Evolutionary conservation across 2,888 invertebrate genomes (phyloP), one percentile per base, ranked within the genome.

Genomic region (Athetis lepigone): DNA sequence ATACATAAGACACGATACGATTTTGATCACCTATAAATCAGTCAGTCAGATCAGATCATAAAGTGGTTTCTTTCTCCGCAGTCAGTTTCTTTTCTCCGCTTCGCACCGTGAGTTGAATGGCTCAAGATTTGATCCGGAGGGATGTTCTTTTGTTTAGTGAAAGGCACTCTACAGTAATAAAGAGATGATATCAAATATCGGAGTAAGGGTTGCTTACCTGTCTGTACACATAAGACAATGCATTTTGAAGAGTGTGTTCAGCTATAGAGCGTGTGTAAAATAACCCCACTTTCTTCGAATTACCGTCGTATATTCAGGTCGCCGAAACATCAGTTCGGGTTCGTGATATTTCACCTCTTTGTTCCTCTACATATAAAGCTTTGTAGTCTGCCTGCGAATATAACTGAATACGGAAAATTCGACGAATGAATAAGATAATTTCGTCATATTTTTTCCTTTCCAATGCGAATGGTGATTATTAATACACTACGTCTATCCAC

Each of bases 331-430:
- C n/a, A 25, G 45, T 42, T 61, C 16, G 18, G 5, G 21, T 37
- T 70, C 37, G 39, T 70, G 49, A 70, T 45, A 63, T 70, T 45
- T 49, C 25, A 45, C 11, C 49, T 63, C 37, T 66, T 63, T 63
- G 66, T 45, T 33, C 18, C 4, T 33, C 25, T 43, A 23, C 11
- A 23, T 37, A 68, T 33, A 60, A 64, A 60, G 70, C 70, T 69
- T 60, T 69, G 64, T 46, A 33, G 25, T 60, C n/a, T n/a, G n/a
- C n/a, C 33, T 68, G 27, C 13, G 61, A 40, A 64, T 60, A 39
- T 64, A 29, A 21, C 42, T 11, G 16, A 8, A 57, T 43, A 64
- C 40, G 46, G 57, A 27, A 42, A 42, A 57, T 27, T 11, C 7
- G 19, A 27, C n/a, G 16, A 25, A 25, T n/a, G n/a, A n/a, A n/a